Evolutionary conservation across 2,113 vertebrate genomes (phyloP), one percentile per base, ranked within the genome.

Genomic region (Sterna hirundo): DNA sequence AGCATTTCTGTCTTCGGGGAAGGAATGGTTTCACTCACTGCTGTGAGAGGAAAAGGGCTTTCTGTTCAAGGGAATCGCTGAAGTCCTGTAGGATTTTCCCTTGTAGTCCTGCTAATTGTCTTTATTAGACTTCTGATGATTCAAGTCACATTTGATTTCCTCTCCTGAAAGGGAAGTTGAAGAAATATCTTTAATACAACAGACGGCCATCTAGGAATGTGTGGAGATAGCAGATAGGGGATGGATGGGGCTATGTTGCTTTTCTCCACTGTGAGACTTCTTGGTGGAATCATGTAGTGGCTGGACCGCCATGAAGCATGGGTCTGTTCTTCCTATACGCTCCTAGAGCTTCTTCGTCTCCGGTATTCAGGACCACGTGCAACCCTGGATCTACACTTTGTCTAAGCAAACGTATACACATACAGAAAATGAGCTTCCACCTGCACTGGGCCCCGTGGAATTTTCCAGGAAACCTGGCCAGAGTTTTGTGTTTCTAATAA

Each of bases 401-500:
- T 66, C 69, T 82, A 82, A 89, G 80, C 72, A 88, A 96, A 88
- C 21, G 81, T 27, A 69, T 13, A 46, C 40, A 86, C 6, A 3
- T 12, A 66, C 12, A 93, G 83, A 92, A 94, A 95, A 94, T 72
- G 9, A 84, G 27, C 81, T 91, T 86, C 82, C 87, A 95, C 95
- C 87, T 94, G 91, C 75, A 47, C 1, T 86, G 74, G 86, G 84
- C 78, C 89, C 82, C 5, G 0, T 83, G 76, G 84, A 97, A 96
- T 96, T 96, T 96, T 96, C 87, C 85, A 90, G 82, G 58, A 95
- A 95, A 88, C 84, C 84, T 90, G 87, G 84, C 49, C 64, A 78
- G 83, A 91, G 79, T 91, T 95, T 95, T 93, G 55, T 88, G 66
- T 93, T 93, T 96, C 82, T 91, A 96, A 91, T 52, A 91, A 96